These are phyloP conservation scores for Pterocles burchelli DNA, from an alignment of 2,113 vertebrate species.

Conservation along the genomic window DNA sequence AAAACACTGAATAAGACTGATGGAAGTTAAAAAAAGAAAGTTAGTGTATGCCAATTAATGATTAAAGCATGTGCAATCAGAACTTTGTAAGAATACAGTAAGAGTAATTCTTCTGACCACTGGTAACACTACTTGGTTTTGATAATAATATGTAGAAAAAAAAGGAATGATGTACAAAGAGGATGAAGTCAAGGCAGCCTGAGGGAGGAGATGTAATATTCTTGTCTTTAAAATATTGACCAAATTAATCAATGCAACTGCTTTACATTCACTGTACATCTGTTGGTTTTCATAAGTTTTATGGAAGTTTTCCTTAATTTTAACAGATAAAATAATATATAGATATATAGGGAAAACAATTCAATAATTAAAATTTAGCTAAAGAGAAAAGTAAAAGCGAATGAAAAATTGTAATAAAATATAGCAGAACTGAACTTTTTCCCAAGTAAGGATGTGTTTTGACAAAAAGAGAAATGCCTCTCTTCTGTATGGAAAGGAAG, in stretches of 20 bases:
- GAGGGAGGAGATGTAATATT: neutral
- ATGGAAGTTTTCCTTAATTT: neutral
- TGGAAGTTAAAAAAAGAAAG: neutral
- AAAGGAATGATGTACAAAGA: neutral
- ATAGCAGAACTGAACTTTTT: neutral
- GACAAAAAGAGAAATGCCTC: neutral
- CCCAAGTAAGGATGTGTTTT: neutral
- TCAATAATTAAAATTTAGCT: neutral
- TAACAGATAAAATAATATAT: neutral
- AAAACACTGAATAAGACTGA: neutral
- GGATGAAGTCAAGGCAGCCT: neutral
- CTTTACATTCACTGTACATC: neutral
- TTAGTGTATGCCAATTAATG: neutral
- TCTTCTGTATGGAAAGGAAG: neutral
- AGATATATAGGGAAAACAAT: neutral
- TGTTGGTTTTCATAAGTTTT: neutral
- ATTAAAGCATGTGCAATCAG: neutral
- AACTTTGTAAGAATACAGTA: neutral
- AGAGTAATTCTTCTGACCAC: neutral
- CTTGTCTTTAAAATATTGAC: neutral
- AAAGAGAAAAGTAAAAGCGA: neutral
- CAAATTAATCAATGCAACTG: neutral
- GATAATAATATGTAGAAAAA: neutral
- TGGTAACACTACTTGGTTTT: neutral
- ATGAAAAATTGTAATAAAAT: neutral